Evolutionary conservation across 2,797 vertebrate genomes (phyloP).

Genomic region (Molossus alvarezi): DNA sequence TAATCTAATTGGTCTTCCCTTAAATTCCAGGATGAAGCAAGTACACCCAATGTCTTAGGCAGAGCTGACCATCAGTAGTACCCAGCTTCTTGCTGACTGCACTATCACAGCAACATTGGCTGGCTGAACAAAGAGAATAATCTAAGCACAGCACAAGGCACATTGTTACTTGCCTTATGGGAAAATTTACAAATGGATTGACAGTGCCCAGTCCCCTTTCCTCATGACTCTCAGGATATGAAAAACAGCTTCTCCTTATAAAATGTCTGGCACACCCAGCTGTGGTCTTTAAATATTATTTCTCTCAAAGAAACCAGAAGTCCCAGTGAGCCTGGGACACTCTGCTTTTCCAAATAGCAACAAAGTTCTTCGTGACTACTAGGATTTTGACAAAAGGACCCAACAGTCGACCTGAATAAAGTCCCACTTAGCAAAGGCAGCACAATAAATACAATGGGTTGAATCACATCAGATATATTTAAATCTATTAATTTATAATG

Average conservation of each 20-base stretch:
- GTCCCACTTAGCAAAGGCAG: not conserved
- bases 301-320: not conserved
- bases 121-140: not conserved
- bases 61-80: not conserved
- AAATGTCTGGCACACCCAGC: not conserved
- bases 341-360: not conserved
- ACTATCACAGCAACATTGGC: not conserved
- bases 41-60: not conserved
- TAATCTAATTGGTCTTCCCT: not conserved
- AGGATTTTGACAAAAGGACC: not conserved
- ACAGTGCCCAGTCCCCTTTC: too few relatives aligned
- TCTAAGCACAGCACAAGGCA: not conserved
- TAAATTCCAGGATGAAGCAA: not conserved
- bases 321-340: not conserved
- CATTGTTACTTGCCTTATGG: not conserved
- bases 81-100: not conserved
- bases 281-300: not conserved
- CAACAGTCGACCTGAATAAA: not conserved
- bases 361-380: not conserved
- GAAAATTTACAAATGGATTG: not conserved
- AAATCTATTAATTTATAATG: not conserved
- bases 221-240: not conserved
- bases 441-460: not conserved
- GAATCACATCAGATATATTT: not conserved
- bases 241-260: not conserved